These are phyloP conservation scores for Amblyjoppa fuscipennis DNA, from an alignment of 2,888 invertebrate genomes.

Conservation along the genomic window DNA sequence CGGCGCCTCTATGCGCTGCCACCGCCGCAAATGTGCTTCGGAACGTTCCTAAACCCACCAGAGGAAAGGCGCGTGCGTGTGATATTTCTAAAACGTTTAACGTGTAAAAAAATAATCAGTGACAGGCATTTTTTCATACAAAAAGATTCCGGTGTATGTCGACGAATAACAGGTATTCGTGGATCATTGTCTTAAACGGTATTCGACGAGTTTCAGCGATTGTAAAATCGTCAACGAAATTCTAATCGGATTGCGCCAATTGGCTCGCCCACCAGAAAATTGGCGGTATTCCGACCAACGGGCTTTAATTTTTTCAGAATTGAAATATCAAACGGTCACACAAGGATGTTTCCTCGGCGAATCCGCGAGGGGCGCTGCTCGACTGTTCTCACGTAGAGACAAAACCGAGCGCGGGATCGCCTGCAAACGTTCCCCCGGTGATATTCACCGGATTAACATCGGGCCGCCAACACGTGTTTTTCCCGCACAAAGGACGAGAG, in stretches of 20 bases:
- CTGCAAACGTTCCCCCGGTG: slow-evolving; percentile 1
- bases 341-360: background rate
- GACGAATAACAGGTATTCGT: background rate
- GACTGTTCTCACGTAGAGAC: background rate
- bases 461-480: slow-evolving; percentile 31
- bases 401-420: slow-evolving; percentile 5
- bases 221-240: background rate
- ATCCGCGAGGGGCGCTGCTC: slow-evolving; percentile 8
- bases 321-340: background rate
- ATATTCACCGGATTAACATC: slow-evolving; percentile 7
- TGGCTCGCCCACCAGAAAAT: background rate
- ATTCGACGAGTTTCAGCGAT: background rate
- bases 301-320: background rate
- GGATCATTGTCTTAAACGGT: background rate
- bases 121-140: background rate
- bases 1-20: slow-evolving; percentile 27
- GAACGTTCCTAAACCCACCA: slow-evolving; percentile 40
- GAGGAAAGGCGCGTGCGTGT: background rate
- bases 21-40: slow-evolving; percentile 25
- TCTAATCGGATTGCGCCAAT: background rate
- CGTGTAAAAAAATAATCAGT: background rate
- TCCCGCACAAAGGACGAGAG: background rate
- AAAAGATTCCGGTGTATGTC: background rate
- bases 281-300: slow-evolving; percentile 3
- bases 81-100: background rate